Percentiles rank a stretch among this genome's conserved stretches.
Conservation (phyloP, 2,888 invertebrate genomes). For the Drosophila anomelani region DNA sequence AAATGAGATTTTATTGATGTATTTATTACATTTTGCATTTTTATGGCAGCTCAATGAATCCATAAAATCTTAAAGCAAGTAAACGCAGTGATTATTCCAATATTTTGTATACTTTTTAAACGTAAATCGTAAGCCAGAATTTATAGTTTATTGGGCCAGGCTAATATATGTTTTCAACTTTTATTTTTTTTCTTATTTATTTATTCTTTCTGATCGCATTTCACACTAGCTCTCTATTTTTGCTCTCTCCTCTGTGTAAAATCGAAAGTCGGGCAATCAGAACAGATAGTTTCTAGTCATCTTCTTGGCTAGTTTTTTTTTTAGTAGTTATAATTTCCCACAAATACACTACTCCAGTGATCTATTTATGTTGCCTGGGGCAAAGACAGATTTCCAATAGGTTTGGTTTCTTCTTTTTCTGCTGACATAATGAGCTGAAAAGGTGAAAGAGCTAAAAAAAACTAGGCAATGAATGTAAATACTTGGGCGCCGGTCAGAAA, state of each 20-base stretch:
- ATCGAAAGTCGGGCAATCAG: constrained; percentile 29
- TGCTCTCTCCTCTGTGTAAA: constrained; percentile 5
- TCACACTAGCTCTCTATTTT: constrained; percentile 22
- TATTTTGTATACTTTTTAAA: background rate
- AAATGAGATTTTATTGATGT: background rate
- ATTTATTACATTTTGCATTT: background rate
- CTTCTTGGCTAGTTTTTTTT: constrained; percentile 16
- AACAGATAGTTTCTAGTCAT: constrained; percentile 31
- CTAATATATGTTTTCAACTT: background rate
- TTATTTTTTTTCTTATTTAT: background rate
- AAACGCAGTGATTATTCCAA: background rate
- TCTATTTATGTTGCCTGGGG: constrained; percentile 12
- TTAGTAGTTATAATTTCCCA: constrained; percentile 2
- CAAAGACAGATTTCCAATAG: constrained; percentile 25
- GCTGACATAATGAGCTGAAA: constrained; percentile 33
- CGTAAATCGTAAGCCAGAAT: background rate
- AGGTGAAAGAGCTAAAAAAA: constrained; percentile 10
- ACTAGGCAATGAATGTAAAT: background rate
- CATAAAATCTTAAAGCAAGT: background rate
- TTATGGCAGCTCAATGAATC: background rate
- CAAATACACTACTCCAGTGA: constrained; percentile 23
- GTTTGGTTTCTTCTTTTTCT: constrained; percentile 4
- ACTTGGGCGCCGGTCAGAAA: background rate
- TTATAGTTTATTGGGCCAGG: constrained; percentile 1
- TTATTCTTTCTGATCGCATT: constrained; percentile 13